phyloP scores from a whole-genome alignment of 92 coral and sea anemone species.

The Phymanthus crucifer region DNA sequence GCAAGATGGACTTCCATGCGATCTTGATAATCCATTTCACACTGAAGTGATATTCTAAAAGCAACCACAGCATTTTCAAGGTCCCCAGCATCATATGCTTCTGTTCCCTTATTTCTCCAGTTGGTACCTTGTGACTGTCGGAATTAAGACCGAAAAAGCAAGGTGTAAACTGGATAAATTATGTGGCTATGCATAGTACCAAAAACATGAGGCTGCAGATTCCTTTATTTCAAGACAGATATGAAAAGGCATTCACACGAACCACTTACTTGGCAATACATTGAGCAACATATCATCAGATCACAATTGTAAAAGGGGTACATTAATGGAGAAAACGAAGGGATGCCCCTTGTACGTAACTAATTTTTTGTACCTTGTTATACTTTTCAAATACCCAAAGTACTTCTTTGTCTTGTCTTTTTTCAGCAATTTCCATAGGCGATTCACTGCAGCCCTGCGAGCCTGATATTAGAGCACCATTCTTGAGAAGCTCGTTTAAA shows the following conservation, averaged over 20 bases:
- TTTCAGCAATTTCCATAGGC: slow-evolving; percentile 29
- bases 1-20: neutral
- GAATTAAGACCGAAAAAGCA: neutral
- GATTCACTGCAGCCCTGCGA: slow-evolving; percentile 28
- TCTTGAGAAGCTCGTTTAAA: slow-evolving; percentile 22
- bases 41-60: slow-evolving; percentile 41
- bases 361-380: slow-evolving; percentile 8
- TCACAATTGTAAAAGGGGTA: neutral
- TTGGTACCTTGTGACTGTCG: slow-evolving; percentile 44
- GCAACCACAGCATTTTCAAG: slow-evolving; percentile 49
- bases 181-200: too few relatives aligned
- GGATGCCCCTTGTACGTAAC: neutral
- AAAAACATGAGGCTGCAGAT: too few relatives aligned
- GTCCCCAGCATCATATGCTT: slow-evolving; percentile 45
- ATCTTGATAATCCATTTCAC: slow-evolving; percentile 1
- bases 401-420: neutral
- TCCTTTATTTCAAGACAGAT: too few relatives aligned
- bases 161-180: neutral
- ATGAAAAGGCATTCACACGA: too few relatives aligned
- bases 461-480: slow-evolving; percentile 32
- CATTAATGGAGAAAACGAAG: neutral
- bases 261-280: neutral
- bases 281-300: neutral
- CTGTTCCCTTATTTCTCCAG: slow-evolving; percentile 55
- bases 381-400: slow-evolving; percentile 23